Conservation (phyloP, 2,113 vertebrate species). For the Odontophorus gujanensis region DNA sequence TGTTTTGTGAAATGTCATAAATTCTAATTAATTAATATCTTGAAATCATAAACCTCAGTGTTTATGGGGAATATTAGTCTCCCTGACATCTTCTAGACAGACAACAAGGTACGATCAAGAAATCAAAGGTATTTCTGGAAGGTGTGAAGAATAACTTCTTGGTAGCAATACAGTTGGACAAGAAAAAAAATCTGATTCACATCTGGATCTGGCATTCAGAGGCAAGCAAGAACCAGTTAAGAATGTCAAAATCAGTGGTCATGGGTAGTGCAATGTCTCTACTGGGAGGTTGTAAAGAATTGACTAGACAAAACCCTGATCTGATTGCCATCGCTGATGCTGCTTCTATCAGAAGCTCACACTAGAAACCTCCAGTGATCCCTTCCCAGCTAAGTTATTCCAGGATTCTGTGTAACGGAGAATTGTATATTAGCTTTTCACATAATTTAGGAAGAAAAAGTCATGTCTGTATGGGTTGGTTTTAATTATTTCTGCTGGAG, state of each 20-base stretch:
- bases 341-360: neutral
- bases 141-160: neutral
- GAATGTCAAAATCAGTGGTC: neutral
- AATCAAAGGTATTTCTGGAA: neutral
- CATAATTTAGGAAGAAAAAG: neutral
- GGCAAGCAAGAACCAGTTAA: neutral
- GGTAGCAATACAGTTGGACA: neutral
- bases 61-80: neutral
- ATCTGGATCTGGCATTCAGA: neutral
- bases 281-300: neutral
- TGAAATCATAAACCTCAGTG: fast-evolving
- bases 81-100: neutral
- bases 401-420: neutral
- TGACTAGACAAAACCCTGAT: neutral
- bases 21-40: neutral
- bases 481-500: neutral
- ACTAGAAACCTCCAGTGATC: neutral
- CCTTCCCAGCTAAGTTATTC: neutral
- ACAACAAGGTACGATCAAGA: neutral
- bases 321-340: neutral
- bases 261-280: neutral
- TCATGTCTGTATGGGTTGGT: neutral
- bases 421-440: neutral
- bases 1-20: neutral
- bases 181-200: neutral